These are phyloP conservation scores for Muscicapa adusta DNA, from an alignment of 2,113 vertebrate genomes.

Conservation along the genomic window DNA sequence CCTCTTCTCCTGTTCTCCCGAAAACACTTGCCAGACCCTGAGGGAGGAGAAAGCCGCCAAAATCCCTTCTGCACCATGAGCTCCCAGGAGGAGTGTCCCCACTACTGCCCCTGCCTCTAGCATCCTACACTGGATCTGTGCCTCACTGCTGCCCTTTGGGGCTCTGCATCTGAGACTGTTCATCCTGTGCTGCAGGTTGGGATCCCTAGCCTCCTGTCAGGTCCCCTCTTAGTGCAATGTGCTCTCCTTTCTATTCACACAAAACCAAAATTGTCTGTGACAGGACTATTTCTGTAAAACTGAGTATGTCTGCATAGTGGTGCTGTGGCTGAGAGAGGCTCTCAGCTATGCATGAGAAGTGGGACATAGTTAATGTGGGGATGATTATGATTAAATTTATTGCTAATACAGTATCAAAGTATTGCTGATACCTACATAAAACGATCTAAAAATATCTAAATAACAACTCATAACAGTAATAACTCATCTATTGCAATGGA, in stretches of 20 bases:
- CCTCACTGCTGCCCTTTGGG: fast-evolving
- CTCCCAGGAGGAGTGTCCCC: neutral
- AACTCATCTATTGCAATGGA: neutral
- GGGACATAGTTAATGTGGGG: neutral
- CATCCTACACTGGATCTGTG: fast-evolving
- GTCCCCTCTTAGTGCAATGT: too few relatives aligned
- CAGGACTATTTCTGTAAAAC: neutral
- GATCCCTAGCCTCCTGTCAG: neutral
- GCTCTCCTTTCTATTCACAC: neutral
- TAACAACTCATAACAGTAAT: neutral
- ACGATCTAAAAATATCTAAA: neutral
- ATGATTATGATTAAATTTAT: neutral
- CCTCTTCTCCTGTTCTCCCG: too few relatives aligned
- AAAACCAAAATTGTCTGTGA: fast-evolving
- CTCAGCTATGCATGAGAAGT: neutral
- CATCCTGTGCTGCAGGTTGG: fast-evolving
- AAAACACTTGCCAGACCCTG: neutral
- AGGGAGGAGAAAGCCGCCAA: neutral
- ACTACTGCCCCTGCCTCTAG: too few relatives aligned
- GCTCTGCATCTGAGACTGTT: fast-evolving
- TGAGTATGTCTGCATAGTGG: fast-evolving
- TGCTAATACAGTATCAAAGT: neutral
- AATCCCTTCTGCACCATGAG: fast-evolving
- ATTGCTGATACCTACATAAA: neutral
- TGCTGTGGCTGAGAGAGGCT: neutral